Percentiles rank a stretch among this genome's conserved stretches.
These are phyloP conservation scores for Astreopora myriophthalma DNA, from an alignment of 64 coral and sea anemone species.

Conservation along the genomic window DNA sequence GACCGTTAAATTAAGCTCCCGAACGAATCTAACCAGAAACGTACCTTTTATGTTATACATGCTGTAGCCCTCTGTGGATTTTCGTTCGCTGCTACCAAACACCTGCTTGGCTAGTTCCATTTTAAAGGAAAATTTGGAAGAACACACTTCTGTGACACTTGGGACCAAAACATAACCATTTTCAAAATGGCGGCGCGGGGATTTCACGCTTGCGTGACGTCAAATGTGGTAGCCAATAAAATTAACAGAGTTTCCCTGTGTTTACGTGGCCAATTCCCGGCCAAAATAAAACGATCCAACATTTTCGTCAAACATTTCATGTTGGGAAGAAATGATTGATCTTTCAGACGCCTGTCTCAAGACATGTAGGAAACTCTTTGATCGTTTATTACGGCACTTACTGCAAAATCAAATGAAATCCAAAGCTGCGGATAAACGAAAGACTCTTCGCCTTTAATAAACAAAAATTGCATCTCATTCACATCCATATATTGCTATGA, in stretches of 20 bases:
- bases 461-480: too few relatives aligned
- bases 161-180: conserved; percentile 43
- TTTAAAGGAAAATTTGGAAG: background rate
- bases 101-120: conserved; percentile 82
- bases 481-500: too few relatives aligned
- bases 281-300: too few relatives aligned
- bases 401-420: too few relatives aligned
- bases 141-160: conserved; percentile 9
- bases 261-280: conserved; percentile 1
- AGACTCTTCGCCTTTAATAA: too few relatives aligned
- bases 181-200: conserved; percentile 71
- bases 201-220: conserved; percentile 64
- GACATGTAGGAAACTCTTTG: too few relatives aligned
- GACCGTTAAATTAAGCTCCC: conserved; percentile 11
- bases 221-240: conserved; percentile 62
- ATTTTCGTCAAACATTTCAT: too few relatives aligned
- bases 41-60: conserved; percentile 35
- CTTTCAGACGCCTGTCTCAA: too few relatives aligned
- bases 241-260: background rate
- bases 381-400: too few relatives aligned
- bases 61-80: conserved; percentile 35
- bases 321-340: too few relatives aligned
- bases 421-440: too few relatives aligned
- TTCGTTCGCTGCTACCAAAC: conserved; percentile 49
- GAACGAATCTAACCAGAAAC: background rate